Evolutionary conservation across 1,140 invertebrate species (phyloP), one percentile per base, ranked within the genome.

Genomic region (Drosophila nannoptera): DNA sequence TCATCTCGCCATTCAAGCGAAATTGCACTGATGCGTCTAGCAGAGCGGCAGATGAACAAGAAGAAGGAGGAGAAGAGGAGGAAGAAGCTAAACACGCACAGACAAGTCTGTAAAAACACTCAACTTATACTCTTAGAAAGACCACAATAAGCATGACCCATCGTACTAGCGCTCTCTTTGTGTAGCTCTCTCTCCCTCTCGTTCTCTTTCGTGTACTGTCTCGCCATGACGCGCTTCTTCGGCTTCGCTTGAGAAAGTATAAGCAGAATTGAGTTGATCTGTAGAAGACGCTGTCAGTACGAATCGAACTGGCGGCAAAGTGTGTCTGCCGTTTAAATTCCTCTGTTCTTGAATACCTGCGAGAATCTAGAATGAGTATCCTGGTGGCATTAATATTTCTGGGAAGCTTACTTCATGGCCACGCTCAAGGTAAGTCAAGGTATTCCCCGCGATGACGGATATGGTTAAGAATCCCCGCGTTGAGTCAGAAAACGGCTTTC

Each of bases 391-490:
- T 62, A 8, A 31, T 67, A 22, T 12, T 86, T 31, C 45, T 70
- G 31, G 35, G 36, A 22, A 38, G 45, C 43, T 40, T 50, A 11
- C 42, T 48, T n/a, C 48, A 52, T 4, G 14, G 49, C 49, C 11
- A 58, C 9, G 66, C 69, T 14, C 80, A 83, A 67, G 80, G 80
- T 67, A 60, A 75, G 78, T 60, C 7, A 1, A 11, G 22, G 8
- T n/a, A 8, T 9, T 8, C 8, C 33, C 4, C 7, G 22, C 7
- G 0, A 0, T 16, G 4, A n/a, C 45, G 29, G 5, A 14, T 16
- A 11, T n/a, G 31, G 40, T 14, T 22, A 35, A 38, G 33, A 68
- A 38, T 33, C 62, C 33, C 9, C 53, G 14, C 22, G 40, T 52
- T 49, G 29, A 66, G 6, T 67, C 62, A 70, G 31, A 14, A 12